phyloP scores from a whole-genome alignment of 1,140 invertebrate species.

The Hypsibius dujardini region DNA sequence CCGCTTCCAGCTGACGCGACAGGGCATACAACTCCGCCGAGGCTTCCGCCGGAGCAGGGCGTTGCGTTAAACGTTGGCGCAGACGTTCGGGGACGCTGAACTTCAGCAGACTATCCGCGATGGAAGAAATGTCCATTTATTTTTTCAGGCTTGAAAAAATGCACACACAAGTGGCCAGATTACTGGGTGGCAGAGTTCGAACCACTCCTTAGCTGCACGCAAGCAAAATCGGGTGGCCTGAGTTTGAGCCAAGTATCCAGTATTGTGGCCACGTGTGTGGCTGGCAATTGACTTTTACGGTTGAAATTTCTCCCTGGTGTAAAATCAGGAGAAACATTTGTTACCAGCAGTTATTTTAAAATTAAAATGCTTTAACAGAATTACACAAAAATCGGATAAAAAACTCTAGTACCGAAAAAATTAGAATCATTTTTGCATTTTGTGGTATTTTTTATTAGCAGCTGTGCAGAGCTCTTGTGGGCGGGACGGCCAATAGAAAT shows the following conservation, averaged over 20 bases:
- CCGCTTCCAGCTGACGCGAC: conserved; percentile 7
- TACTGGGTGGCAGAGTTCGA: background rate
- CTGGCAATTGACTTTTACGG: background rate
- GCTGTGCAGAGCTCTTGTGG: too few species aligned
- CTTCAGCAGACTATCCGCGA: background rate
- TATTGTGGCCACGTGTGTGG: background rate
- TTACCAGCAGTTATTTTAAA: conserved; percentile 1
- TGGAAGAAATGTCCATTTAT: background rate
- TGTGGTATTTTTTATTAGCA: too few species aligned
- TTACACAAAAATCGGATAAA: background rate
- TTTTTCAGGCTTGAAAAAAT: too few species aligned
- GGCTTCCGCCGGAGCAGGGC: background rate
- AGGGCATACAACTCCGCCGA: background rate
- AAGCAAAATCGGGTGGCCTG: too few species aligned
- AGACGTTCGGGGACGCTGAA: background rate
- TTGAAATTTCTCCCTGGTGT: background rate
- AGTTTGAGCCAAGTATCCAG: background rate
- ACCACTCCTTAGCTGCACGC: background rate
- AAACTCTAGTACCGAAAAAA: too few species aligned
- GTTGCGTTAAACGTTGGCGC: conserved; percentile 7
- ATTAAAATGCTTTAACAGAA: conserved; percentile 1
- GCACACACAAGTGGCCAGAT: background rate
- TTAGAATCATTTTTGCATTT: too few species aligned
- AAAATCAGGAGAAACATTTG: background rate
- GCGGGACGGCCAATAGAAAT: too few species aligned